Evolutionary conservation across 2,113 vertebrate genomes (phyloP), one percentile per base, ranked within the genome.

Genomic region (Pelobates fuscus): DNA sequence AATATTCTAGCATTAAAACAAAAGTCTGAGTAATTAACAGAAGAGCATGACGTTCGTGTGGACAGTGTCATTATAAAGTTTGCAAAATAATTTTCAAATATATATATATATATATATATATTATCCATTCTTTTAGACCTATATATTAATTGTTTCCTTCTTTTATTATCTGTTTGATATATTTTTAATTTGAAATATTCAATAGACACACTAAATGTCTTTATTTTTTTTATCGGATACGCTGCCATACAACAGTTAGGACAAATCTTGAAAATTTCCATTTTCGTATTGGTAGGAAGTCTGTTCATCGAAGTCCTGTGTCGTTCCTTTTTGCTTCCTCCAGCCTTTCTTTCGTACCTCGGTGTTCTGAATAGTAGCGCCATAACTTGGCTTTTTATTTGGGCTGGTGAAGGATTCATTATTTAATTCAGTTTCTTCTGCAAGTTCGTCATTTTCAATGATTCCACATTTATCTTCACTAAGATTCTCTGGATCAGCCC

Each of bases 381-480:
- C 97, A 0, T 99, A 99, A 3, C 86, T 88, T 65, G 54, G 87
- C 59, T 37, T 93, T 86, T 92, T 97, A 82, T 87, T 87, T 77
- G 88, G 84, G 71, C 85, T 89, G 30, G 82, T n/a, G 15, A 81
- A 83, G 68, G 62, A 85, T 55, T 97, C 94, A 0, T 71, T 92
- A 80, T 83, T 92, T 78, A 95, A 88, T 78, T 98, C 95, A 0
- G 90, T 93, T 85, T 98, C 96, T 80, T 96, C 94, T 0, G 94
- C 95, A 65, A 99, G 87, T 83, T 99, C 96, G 8, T 99, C 97
- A 62, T 95, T 91, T 52, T 92, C 93, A 8, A 98, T 89, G 73
- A 99, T 95, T 73, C 95, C 95, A 61, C 94, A 91, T 81, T 97
- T 97, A 29, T 99, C 97, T 79, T 98, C 95, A 6, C 79, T 95